phyloP scores from a whole-genome alignment of 2,797 vertebrate species.

The Chaetodon trifasciatus region DNA sequence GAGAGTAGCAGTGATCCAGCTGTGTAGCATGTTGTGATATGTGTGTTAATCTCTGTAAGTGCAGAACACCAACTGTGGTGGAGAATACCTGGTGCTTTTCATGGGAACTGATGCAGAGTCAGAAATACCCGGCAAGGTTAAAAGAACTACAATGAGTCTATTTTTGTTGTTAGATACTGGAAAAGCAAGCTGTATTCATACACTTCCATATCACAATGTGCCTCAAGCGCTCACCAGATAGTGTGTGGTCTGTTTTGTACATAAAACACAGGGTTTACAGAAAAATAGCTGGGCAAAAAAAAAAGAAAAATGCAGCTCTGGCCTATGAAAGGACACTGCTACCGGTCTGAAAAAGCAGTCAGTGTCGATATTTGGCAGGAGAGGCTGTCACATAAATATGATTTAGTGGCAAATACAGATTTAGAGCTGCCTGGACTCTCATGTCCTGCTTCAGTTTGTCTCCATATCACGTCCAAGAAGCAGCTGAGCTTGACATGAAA shows the following conservation, averaged over 20 bases:
- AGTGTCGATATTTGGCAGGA: slow-evolving; percentile 55
- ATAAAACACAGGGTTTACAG: slow-evolving; percentile 34
- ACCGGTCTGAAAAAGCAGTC: slow-evolving; percentile 37
- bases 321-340: slow-evolving; percentile 22
- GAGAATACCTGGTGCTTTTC: slow-evolving; percentile 37
- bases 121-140: slow-evolving; percentile 31
- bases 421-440: slow-evolving; percentile 34
- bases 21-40: not conserved
- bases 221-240: slow-evolving; percentile 27
- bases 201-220: slow-evolving; percentile 22
- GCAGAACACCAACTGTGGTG: slow-evolving; percentile 13
- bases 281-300: slow-evolving; percentile 11
- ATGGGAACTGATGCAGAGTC: slow-evolving; percentile 27
- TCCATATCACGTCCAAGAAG: slow-evolving; percentile 37
- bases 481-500: slow-evolving; percentile 50
- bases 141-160: slow-evolving; percentile 2
- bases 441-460: slow-evolving; percentile 33
- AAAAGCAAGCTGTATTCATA: slow-evolving; percentile 42
- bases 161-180: slow-evolving; percentile 21
- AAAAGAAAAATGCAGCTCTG: slow-evolving; percentile 22
- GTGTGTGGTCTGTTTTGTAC: slow-evolving; percentile 27
- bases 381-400: slow-evolving; percentile 52
- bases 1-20: slow-evolving; percentile 21
- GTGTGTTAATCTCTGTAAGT: not conserved
- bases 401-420: slow-evolving; percentile 47